Evolutionary conservation across 2,113 vertebrate genomes (phyloP).

Genomic region (Coptodon rendalli): DNA sequence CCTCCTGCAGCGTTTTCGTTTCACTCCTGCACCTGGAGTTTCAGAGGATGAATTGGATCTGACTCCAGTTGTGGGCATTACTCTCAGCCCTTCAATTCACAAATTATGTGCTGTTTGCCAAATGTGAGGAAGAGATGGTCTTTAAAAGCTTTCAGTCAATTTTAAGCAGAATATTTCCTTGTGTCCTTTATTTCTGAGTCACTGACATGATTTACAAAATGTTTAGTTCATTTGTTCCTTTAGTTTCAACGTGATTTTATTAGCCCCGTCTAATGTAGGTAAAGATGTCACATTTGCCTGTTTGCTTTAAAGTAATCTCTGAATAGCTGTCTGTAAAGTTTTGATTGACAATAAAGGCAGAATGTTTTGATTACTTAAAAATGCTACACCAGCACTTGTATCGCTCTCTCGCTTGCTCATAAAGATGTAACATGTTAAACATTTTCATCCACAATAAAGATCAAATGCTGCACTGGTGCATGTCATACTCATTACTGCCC

Average conservation of each 20-base stretch:
- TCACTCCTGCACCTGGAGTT: too few species aligned
- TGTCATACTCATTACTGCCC: background rate
- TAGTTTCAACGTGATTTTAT: background rate
- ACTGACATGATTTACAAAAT: background rate
- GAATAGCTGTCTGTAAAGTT: background rate
- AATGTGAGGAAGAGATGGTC: background rate
- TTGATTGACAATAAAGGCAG: background rate
- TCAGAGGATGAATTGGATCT: too few species aligned
- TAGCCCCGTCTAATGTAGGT: background rate
- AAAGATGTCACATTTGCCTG: background rate
- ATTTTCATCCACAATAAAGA: background rate
- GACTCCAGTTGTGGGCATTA: fast-evolving
- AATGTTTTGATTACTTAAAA: background rate
- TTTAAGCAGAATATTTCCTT: background rate
- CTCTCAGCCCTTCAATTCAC: background rate
- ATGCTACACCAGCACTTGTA: background rate
- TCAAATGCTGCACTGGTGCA: background rate
- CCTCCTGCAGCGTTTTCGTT: too few species aligned
- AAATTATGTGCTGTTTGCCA: background rate
- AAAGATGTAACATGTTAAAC: background rate
- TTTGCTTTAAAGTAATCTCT: background rate
- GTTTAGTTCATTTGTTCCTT: background rate
- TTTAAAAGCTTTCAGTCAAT: background rate
- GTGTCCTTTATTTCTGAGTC: background rate
- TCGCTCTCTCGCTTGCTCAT: background rate